Percentiles rank a stretch among this genome's conserved stretches.
Evolutionary conservation across 2,113 vertebrate genomes (phyloP).

Genomic region (Struthio camelus): DNA sequence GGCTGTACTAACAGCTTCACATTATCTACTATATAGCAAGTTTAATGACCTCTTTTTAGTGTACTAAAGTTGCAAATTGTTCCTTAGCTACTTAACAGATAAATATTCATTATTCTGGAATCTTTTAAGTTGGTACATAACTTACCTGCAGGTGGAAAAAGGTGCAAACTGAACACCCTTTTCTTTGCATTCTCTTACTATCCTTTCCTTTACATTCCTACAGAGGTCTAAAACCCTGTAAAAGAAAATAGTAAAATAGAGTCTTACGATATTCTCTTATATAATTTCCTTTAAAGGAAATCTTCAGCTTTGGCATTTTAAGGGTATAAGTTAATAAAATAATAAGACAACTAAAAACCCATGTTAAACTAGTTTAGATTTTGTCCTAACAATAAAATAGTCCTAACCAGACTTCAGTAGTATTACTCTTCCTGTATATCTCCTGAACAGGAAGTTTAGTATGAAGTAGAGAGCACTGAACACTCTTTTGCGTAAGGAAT

Average conservation of each 20-base stretch:
- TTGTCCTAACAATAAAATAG: background rate
- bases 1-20: background rate
- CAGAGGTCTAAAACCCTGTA: constrained; percentile 95
- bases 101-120: too few species aligned
- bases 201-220: constrained; percentile 94
- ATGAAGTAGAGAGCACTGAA: background rate
- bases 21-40: background rate
- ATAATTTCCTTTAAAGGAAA: background rate
- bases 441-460: background rate
- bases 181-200: constrained; percentile 93
- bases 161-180: constrained; percentile 94
- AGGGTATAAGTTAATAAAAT: background rate
- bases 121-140: background rate
- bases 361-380: background rate
- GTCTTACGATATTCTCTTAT: background rate
- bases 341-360: background rate
- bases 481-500: background rate
- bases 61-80: background rate
- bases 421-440: background rate
- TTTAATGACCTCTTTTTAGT: background rate
- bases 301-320: background rate
- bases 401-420: background rate
- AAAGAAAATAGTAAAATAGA: constrained; percentile 23
- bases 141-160: constrained; percentile 93
- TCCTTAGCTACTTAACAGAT: background rate